Conservation (phyloP, 2,797 vertebrate species). For the Semotilus atromaculatus region DNA sequence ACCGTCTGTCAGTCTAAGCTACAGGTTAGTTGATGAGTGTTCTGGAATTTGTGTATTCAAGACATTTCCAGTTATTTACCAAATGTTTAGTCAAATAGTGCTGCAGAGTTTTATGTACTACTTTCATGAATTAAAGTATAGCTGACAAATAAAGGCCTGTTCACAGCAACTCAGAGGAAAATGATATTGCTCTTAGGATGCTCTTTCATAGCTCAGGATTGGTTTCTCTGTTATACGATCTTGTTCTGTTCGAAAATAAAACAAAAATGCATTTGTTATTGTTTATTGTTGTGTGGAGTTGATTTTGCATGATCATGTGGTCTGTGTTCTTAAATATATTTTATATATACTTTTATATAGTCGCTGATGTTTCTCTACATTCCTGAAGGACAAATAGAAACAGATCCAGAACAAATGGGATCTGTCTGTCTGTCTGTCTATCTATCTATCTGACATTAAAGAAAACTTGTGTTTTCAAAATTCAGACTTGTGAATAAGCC, state of each 20-base stretch:
- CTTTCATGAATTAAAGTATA: not conserved
- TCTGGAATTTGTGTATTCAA: slow-evolving; percentile 16
- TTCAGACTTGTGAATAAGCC: not conserved
- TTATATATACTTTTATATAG: not conserved
- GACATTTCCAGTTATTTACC: slow-evolving; percentile 30
- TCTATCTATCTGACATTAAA: too few species aligned
- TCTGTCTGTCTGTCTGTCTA: too few species aligned
- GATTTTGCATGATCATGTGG: not conserved
- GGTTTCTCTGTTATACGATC: not conserved
- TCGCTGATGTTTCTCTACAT: too few species aligned
- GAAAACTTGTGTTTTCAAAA: not conserved
- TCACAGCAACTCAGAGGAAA: not conserved
- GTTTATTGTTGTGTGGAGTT: not conserved
- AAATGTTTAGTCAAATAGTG: slow-evolving; percentile 4
- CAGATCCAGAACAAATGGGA: too few species aligned
- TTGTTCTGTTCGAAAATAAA: not conserved
- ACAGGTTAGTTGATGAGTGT: slow-evolving; percentile 16
- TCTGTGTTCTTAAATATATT: slow-evolving; percentile 1
- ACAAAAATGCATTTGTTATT: too few species aligned
- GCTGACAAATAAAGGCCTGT: not conserved
- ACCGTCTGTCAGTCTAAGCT: slow-evolving; percentile 40
- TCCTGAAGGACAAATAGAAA: too few species aligned
- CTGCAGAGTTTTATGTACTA: not conserved
- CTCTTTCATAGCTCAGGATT: too few species aligned
- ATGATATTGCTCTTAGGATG: not conserved